These are phyloP conservation scores for Orussus abietinus DNA, from an alignment of 1,140 invertebrate species.

Conservation along the genomic window DNA sequence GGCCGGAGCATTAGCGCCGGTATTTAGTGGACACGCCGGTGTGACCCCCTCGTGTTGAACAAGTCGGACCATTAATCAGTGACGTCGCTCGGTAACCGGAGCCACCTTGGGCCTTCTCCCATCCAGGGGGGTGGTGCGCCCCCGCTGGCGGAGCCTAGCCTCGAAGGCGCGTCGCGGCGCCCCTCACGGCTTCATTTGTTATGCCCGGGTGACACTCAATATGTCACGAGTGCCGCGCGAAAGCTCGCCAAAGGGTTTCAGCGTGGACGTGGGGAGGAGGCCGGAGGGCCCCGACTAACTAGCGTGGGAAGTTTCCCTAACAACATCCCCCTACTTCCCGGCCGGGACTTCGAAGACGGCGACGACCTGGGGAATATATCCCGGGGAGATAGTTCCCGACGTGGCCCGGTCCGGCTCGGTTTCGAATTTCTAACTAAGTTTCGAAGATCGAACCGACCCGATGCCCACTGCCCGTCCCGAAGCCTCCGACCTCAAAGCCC, in stretches of 20 bases:
- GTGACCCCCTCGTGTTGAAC: constrained; percentile 34
- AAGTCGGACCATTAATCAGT: constrained; percentile 43
- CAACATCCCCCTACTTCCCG: constrained; percentile 26
- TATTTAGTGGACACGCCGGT: constrained; percentile 37
- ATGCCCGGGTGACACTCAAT: constrained; percentile 43
- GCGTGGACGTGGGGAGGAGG: constrained; percentile 13
- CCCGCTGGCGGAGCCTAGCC: constrained; percentile 8
- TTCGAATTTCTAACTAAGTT: constrained; percentile 21
- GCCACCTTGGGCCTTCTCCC: constrained; percentile 24
- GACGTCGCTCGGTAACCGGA: constrained; percentile 39
- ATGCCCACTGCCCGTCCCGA: neutral
- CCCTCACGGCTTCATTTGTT: constrained; percentile 37
- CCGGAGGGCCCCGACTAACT: constrained; percentile 30
- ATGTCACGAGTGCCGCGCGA: constrained; percentile 31
- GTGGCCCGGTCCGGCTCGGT: constrained; percentile 8
- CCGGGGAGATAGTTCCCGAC: constrained; percentile 19
- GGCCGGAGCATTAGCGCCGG: constrained; percentile 32
- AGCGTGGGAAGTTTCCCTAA: constrained; percentile 32
- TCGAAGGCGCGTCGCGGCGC: constrained; percentile 1
- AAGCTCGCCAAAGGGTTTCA: constrained; percentile 36
- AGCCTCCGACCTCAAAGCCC: too few species aligned
- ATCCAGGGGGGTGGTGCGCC: constrained; percentile 11
- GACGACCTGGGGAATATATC: constrained; percentile 22
- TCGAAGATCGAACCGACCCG: neutral
- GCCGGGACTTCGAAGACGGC: constrained; percentile 17